These are phyloP conservation scores for Cantharis flavilabris DNA, from an alignment of 2,888 invertebrate species.

Conservation along the genomic window DNA sequence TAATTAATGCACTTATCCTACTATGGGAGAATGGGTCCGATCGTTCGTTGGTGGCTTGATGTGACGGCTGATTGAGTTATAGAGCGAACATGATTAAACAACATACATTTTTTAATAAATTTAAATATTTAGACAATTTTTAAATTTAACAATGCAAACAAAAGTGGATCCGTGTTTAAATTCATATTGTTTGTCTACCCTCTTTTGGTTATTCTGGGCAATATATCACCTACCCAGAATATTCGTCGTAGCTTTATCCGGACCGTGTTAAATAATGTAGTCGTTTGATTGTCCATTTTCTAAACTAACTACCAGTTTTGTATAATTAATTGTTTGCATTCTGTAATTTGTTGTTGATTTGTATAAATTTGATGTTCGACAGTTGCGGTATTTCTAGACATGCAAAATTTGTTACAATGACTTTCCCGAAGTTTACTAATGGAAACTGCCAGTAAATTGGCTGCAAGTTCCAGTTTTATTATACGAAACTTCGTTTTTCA, in stretches of 20 bases:
- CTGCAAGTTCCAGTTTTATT: neutral
- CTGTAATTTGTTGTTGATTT: conserved; percentile 1
- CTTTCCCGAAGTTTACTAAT: neutral
- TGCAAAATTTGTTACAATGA: neutral
- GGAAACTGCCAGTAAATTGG: neutral
- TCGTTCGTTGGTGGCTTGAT: neutral
- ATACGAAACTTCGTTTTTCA: neutral
- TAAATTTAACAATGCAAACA: conserved; percentile 10
- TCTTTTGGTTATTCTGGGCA: conserved; percentile 6
- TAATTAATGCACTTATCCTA: neutral
- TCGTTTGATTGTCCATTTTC: conserved; percentile 17
- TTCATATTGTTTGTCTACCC: conserved; percentile 21
- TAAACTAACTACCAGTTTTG: conserved; percentile 14
- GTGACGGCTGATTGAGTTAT: neutral
- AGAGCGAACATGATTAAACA: neutral
- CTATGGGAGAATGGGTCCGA: too few species aligned
- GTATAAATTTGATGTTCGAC: neutral
- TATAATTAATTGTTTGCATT: conserved; percentile 8
- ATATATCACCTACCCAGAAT: conserved; percentile 14
- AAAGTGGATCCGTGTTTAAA: conserved; percentile 11
- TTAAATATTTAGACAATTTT: neutral
- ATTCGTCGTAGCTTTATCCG: conserved; percentile 5
- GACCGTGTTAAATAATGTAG: conserved; percentile 13
- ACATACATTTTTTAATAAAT: neutral
- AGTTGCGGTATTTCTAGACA: neutral